Evolutionary conservation across 2,113 vertebrate species (phyloP).

Genomic region (Tachysurus fulvidraco): DNA sequence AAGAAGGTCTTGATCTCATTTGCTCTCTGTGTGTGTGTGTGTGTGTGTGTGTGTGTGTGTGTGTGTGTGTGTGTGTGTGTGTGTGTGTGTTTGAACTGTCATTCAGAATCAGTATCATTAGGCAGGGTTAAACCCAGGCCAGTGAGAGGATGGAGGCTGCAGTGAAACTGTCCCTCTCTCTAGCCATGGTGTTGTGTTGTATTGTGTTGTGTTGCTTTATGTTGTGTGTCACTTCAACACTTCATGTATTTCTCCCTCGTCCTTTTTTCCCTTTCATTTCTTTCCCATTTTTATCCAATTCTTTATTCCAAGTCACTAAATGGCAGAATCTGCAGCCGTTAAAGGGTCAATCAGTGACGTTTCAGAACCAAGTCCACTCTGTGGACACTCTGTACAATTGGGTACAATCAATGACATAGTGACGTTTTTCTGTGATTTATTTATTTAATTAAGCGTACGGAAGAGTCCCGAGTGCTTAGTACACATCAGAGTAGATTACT

Average conservation of each 20-base stretch:
- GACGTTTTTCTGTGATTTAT: no score
- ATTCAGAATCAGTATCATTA: constrained; percentile 59
- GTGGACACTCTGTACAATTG: background rate
- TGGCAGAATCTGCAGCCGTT: background rate
- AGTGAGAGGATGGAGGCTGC: background rate
- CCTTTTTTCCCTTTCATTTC: background rate
- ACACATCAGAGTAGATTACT: background rate
- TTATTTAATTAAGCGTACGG: no score
- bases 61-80: constrained; percentile 45
- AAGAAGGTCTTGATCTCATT: constrained; percentile 51
- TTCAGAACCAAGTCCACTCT: background rate
- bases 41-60: constrained; percentile 47
- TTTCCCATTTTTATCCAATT: background rate
- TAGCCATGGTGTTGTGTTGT: background rate
- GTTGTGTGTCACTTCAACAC: background rate
- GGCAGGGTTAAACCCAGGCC: constrained; percentile 57
- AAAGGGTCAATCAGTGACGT: background rate
- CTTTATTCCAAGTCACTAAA: background rate
- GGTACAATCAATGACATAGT: no score
- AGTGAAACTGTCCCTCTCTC: constrained; percentile 45
- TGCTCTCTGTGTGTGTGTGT: constrained; percentile 41
- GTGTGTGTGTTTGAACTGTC: constrained; percentile 55
- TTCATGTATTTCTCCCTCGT: background rate
- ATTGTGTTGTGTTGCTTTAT: no score
- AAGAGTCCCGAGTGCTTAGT: background rate